Evolutionary conservation across 2,888 invertebrate species (phyloP).

Genomic region (Synergus umbraculus): DNA sequence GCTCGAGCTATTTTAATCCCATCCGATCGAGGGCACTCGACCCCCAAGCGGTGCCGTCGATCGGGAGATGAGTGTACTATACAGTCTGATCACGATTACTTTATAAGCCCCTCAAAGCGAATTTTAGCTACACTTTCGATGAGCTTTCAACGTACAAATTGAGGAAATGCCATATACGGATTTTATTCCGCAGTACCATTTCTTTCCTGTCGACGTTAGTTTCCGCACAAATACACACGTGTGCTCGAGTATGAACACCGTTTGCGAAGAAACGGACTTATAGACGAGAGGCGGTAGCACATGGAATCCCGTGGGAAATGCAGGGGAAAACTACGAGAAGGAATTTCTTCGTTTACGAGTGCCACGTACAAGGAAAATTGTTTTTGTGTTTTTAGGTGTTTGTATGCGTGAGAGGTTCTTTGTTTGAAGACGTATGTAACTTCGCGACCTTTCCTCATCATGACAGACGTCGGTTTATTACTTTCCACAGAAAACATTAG

Average conservation of each 20-base stretch:
- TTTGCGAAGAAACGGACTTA: slow-evolving; percentile 31
- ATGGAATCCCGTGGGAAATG: slow-evolving; percentile 58
- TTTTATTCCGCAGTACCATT: slow-evolving; percentile 32
- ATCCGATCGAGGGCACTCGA: too few relatives aligned
- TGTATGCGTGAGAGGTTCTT: slow-evolving; percentile 8
- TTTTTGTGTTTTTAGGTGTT: background rate
- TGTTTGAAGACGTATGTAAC: slow-evolving; percentile 28
- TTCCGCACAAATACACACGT: slow-evolving; percentile 30
- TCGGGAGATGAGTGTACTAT: too few relatives aligned
- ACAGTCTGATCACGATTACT: background rate
- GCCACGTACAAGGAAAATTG: slow-evolving; percentile 27
- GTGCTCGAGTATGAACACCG: slow-evolving; percentile 28
- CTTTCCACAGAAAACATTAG: slow-evolving; percentile 47
- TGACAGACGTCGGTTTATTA: slow-evolving; percentile 56
- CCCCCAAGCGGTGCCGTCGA: too few relatives aligned
- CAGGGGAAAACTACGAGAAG: slow-evolving; percentile 50
- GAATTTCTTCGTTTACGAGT: slow-evolving; percentile 55
- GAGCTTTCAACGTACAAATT: background rate
- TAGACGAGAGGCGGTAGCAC: slow-evolving; percentile 29
- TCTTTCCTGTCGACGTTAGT: slow-evolving; percentile 36
- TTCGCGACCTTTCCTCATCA: slow-evolving; percentile 53
- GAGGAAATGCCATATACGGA: background rate
- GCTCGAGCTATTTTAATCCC: too few relatives aligned
- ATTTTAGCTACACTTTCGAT: background rate
- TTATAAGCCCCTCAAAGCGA: background rate